A percentile compares a stretch with the other conserved stretches of the same genome.
Evolutionary conservation across 2,113 vertebrate genomes (phyloP).

Genomic region (Chunga burmeisteri): DNA sequence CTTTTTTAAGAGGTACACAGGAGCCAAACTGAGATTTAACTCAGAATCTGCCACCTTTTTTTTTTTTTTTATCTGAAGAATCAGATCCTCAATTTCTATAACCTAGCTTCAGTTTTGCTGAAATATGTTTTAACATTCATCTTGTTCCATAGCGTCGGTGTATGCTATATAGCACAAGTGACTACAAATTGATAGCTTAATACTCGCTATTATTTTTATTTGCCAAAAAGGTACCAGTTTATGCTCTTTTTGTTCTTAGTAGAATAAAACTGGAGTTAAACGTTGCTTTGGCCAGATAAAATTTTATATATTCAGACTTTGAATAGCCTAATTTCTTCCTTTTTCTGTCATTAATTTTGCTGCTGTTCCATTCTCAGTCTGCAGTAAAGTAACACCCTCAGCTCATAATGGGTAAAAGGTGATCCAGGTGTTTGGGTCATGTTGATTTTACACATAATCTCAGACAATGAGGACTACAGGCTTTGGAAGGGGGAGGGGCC

Average conservation of each 20-base stretch:
- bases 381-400: neutral
- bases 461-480: neutral
- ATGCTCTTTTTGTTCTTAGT: neutral
- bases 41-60: neutral
- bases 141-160: neutral
- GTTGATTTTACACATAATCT: neutral
- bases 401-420: neutral
- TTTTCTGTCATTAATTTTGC: neutral
- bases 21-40: neutral
- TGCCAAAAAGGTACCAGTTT: neutral
- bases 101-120: neutral
- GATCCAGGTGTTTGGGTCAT: neutral
- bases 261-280: neutral
- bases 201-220: neutral
- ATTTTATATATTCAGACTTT: neutral
- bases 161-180: neutral
- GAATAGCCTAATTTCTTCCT: neutral
- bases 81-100: neutral
- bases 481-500: neutral
- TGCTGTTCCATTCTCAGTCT: neutral
- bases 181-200: neutral
- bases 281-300: neutral
- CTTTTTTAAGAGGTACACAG: neutral
- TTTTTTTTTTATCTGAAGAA: neutral
- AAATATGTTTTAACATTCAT: neutral